Conservation (phyloP, 2,888 invertebrate genomes). For the Erebia epiphron region DNA sequence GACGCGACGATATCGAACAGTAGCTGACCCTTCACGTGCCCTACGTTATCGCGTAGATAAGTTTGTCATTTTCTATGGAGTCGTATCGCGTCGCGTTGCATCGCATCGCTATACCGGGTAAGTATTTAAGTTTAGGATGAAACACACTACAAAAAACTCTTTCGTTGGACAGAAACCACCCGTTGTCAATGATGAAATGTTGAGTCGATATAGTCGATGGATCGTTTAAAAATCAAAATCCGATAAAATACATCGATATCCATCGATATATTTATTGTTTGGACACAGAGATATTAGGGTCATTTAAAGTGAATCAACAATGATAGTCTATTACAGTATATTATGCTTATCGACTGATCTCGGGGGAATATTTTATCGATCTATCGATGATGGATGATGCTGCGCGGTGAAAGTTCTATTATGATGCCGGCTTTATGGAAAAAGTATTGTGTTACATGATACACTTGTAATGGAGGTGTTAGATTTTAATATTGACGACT, state of each 20-base stretch:
- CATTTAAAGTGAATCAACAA: slow-evolving; percentile 28
- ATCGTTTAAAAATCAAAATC: slow-evolving; percentile 14
- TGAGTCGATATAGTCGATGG: too few species aligned
- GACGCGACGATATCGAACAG: too few species aligned
- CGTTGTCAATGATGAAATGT: too few species aligned
- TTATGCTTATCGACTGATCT: slow-evolving; percentile 47
- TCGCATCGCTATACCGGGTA: too few species aligned
- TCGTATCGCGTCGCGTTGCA: too few species aligned
- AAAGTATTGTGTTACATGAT: slow-evolving; percentile 4
- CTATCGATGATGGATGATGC: slow-evolving; percentile 58
- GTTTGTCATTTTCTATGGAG: too few species aligned
- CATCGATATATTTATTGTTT: slow-evolving; percentile 12
- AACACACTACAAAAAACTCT: too few species aligned
- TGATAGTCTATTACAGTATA: slow-evolving; percentile 31
- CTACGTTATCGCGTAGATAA: too few species aligned
- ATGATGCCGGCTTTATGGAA: slow-evolving; percentile 14
- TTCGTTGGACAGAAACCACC: too few species aligned
- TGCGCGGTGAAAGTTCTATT: slow-evolving; percentile 34
- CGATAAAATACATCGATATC: slow-evolving; percentile 19
- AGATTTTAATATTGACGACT: neutral
- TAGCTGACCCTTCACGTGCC: too few species aligned
- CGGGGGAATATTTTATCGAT: slow-evolving; percentile 54
- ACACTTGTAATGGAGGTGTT: neutral
- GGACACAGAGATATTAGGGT: slow-evolving; percentile 26
- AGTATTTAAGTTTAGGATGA: too few species aligned